Percentiles rank a stretch among this genome's conserved stretches.
phyloP scores from a whole-genome alignment of 1,140 invertebrate species.

The Camponotus vicinus region DNA sequence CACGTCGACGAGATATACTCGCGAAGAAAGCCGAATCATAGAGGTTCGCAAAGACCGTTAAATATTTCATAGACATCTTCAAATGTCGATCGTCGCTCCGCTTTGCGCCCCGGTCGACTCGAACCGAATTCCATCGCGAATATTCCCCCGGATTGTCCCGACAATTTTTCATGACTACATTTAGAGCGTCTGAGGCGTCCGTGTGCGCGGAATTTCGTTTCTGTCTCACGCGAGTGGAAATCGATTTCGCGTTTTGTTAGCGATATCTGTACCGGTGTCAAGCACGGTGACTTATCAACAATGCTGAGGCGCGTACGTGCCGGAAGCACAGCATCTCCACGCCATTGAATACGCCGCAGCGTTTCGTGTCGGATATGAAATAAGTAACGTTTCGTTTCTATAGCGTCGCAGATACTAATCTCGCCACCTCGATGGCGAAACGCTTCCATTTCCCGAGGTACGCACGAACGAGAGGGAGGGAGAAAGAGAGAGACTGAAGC shows the following conservation, averaged over 20 bases:
- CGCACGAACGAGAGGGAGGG: slow-evolving; percentile 38
- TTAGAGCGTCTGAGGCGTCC: slow-evolving; percentile 31
- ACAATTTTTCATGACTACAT: slow-evolving; percentile 61
- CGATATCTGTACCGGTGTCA: slow-evolving; percentile 68
- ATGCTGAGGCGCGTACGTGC: slow-evolving; percentile 66
- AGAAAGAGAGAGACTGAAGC: neutral
- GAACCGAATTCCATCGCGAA: slow-evolving; percentile 58
- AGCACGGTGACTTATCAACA: slow-evolving; percentile 67
- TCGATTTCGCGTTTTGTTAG: slow-evolving; percentile 72
- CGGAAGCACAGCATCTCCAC: slow-evolving; percentile 63
- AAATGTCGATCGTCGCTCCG: slow-evolving; percentile 50
- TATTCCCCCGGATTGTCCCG: slow-evolving; percentile 42
- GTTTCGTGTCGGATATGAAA: slow-evolving; percentile 62
- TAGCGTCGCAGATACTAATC: slow-evolving; percentile 68
- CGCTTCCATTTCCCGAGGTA: slow-evolving; percentile 56
- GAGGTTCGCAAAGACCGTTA: slow-evolving; percentile 61
- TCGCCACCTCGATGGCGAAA: slow-evolving; percentile 60
- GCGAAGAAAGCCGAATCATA: slow-evolving; percentile 32
- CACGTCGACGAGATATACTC: slow-evolving; percentile 23
- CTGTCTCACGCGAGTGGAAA: slow-evolving; percentile 50
- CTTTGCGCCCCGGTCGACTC: neutral
- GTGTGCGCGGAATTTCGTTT: slow-evolving; percentile 41
- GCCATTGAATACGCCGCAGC: slow-evolving; percentile 64
- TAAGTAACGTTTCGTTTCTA: slow-evolving; percentile 68
- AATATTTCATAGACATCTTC: slow-evolving; percentile 60